Evolutionary conservation across 2,797 vertebrate species (phyloP).

Genomic region (Darevskia nairensis): DNA sequence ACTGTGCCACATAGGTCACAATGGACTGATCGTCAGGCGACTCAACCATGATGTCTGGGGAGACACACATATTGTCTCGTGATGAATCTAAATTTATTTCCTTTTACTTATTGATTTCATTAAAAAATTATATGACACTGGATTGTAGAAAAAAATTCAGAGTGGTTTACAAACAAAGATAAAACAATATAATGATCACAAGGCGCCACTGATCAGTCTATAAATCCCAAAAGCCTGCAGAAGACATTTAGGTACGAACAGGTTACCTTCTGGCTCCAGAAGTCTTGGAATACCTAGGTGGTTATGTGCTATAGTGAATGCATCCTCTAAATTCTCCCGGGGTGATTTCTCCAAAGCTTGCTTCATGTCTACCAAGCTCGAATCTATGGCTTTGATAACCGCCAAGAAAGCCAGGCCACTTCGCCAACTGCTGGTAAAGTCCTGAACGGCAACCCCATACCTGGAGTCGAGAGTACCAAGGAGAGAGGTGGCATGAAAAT

Average conservation of each 20-base stretch:
- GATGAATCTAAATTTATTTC: rapidly evolving
- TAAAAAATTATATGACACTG: too few species aligned
- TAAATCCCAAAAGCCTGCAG: not conserved
- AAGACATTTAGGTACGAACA: rapidly evolving
- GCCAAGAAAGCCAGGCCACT: conserved; percentile 96
- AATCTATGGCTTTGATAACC: conserved; percentile 94
- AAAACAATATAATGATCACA: not conserved
- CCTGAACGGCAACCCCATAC: conserved; percentile 93
- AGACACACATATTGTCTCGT: conserved; percentile 15
- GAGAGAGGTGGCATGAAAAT: conserved; percentile 11
- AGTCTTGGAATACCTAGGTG: conserved; percentile 91
- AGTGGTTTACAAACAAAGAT: too few species aligned
- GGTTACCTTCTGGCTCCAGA: conserved; percentile 93
- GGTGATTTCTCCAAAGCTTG: conserved; percentile 86
- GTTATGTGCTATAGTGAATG: conserved; percentile 90
- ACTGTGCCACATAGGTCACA: conserved; percentile 95
- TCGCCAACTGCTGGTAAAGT: conserved; percentile 95
- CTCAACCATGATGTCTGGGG: conserved; percentile 89
- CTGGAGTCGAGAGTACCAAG: conserved; percentile 70
- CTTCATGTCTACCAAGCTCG: conserved; percentile 93
- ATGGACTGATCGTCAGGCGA: conserved; percentile 93
- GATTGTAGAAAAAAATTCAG: too few species aligned
- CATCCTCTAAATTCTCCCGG: conserved; percentile 92
- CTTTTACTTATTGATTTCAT: too few species aligned
- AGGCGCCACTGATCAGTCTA: too few species aligned